Evolutionary conservation across 2,888 invertebrate species (phyloP).

Genomic region (Orthosia gracilis): DNA sequence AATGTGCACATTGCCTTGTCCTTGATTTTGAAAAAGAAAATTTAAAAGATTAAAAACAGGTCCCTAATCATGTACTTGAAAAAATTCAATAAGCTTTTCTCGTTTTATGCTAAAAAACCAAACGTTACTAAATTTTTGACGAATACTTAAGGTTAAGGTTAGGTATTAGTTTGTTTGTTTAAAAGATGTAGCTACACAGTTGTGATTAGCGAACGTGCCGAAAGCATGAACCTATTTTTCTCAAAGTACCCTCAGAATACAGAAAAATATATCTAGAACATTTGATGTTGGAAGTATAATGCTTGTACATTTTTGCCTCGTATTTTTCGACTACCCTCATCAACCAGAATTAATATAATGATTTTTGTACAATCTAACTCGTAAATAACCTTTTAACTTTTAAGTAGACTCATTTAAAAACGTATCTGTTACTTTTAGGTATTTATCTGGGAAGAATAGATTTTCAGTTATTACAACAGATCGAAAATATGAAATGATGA

Average conservation of each 20-base stretch:
- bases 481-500: background rate
- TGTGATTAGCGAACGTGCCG: conserved; percentile 3
- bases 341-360: background rate
- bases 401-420: background rate
- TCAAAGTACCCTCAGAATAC: conserved; percentile 29
- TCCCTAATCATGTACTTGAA: no score
- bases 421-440: background rate
- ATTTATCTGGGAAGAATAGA: background rate
- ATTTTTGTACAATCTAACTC: background rate
- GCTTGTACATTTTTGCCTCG: background rate
- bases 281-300: conserved; percentile 3
- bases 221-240: background rate
- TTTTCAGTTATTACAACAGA: background rate
- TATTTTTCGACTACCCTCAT: background rate
- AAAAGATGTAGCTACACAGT: conserved; percentile 36
- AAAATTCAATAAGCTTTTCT: no score
- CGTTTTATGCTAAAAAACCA: background rate
- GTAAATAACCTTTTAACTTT: background rate
- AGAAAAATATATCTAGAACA: conserved; percentile 13
- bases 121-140: background rate
- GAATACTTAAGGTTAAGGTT: background rate
- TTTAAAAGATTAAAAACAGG: no score
- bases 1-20: no score
- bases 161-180: no score
- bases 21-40: no score